A percentile compares a stretch with the other conserved stretches of the same genome.
Evolutionary conservation across 2,797 vertebrate species (phyloP).

Genomic region (Ptychadena robeensis): DNA sequence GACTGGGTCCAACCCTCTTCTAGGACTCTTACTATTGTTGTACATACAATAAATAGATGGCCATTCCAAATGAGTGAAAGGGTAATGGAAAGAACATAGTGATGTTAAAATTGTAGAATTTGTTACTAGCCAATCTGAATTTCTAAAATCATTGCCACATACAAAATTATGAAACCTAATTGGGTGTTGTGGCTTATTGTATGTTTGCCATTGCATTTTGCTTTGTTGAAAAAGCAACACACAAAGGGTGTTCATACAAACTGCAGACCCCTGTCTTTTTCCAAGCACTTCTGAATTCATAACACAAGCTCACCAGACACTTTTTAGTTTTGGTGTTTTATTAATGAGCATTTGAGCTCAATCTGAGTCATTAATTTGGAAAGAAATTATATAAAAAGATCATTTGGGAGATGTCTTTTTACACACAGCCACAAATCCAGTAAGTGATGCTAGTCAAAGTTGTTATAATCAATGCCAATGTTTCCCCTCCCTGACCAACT

Average conservation of each 20-base stretch:
- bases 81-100: too few relatives aligned
- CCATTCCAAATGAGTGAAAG: background rate
- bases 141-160: background rate
- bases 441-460: constrained; percentile 48
- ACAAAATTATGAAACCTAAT: background rate
- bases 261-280: background rate
- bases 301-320: background rate
- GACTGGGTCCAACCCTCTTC: too few relatives aligned
- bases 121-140: background rate
- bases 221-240: background rate
- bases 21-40: too few relatives aligned
- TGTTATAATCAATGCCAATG: constrained; percentile 54
- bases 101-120: background rate
- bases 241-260: background rate
- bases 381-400: constrained; percentile 61
- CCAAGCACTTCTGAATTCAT: background rate
- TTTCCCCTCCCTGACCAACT: constrained; percentile 40
- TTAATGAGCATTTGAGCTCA: constrained; percentile 61
- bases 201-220: background rate
- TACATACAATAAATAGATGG: background rate
- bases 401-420: constrained; percentile 57
- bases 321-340: constrained; percentile 59
- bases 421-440: constrained; percentile 29
- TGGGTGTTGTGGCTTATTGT: background rate
- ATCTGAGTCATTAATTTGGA: constrained; percentile 59